Evolutionary conservation across 1,140 invertebrate species (phyloP).

Genomic region (Paralvinella palmiformis): DNA sequence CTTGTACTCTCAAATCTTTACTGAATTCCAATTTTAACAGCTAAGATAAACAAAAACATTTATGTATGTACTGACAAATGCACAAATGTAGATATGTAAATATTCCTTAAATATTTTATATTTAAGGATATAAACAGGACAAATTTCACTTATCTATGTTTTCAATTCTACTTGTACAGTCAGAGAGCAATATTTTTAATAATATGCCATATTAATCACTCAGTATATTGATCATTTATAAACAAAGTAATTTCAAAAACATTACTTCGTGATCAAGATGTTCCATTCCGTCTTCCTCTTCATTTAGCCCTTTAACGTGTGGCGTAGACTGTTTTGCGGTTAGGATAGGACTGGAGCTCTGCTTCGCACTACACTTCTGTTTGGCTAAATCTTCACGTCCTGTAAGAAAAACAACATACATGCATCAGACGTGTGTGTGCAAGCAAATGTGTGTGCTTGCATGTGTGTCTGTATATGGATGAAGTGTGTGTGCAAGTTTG

Average conservation of each 20-base stretch:
- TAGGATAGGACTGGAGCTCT: not conserved
- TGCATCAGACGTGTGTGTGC: too few relatives aligned
- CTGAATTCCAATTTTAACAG: conserved; percentile 63
- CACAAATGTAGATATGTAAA: too few relatives aligned
- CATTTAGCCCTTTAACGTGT: conserved; percentile 48
- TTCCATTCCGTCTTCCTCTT: conserved; percentile 63
- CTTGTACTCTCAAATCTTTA: conserved; percentile 68
- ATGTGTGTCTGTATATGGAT: too few relatives aligned
- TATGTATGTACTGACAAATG: not conserved
- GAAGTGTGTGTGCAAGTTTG: too few relatives aligned
- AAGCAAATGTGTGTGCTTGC: too few relatives aligned
- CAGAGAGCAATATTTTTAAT: too few relatives aligned
- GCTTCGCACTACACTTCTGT: conserved; percentile 12
- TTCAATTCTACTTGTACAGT: too few relatives aligned
- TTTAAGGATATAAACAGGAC: too few relatives aligned
- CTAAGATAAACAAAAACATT: conserved; percentile 33
- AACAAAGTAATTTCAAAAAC: not conserved
- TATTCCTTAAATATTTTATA: too few relatives aligned
- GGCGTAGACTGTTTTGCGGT: conserved; percentile 45
- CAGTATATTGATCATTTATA: not conserved
- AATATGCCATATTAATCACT: too few relatives aligned
- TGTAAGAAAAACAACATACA: too few relatives aligned
- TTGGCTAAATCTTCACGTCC: conserved; percentile 48
- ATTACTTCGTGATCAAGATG: conserved; percentile 58
- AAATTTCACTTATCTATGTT: too few relatives aligned